Percentiles rank a stretch among this genome's conserved stretches.
phyloP scores from a whole-genome alignment of 2,888 invertebrate species.

The Clepsis dumicolana region DNA sequence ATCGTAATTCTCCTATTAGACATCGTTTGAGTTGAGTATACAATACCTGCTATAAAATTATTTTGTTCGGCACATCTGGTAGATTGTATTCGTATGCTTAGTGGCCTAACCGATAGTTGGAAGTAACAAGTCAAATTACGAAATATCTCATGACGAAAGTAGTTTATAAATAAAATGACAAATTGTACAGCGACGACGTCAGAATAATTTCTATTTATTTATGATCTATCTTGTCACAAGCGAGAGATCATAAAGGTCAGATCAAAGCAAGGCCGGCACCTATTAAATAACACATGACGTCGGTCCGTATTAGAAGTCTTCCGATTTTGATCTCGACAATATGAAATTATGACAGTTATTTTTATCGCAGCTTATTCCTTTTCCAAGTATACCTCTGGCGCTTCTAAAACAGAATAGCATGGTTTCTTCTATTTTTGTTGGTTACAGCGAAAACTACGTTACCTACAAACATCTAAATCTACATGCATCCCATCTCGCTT shows the following conservation, averaged over 20 bases:
- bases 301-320: slow-evolving; percentile 1
- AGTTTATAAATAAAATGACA: slow-evolving; percentile 24
- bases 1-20: slow-evolving; percentile 5
- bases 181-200: slow-evolving; percentile 16
- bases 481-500: not conserved
- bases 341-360: not conserved
- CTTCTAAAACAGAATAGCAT: not conserved
- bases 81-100: not conserved
- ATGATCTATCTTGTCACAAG: slow-evolving; percentile 32
- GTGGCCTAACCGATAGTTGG: not conserved
- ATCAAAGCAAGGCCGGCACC: slow-evolving; percentile 39
- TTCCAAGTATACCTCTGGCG: not conserved
- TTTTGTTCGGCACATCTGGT: not conserved
- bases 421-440: not conserved
- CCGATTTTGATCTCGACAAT: slow-evolving; percentile 8
- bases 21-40: not conserved
- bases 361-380: not conserved
- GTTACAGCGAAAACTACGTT: not conserved
- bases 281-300: slow-evolving; percentile 30
- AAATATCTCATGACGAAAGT: not conserved
- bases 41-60: not conserved
- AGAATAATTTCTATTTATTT: slow-evolving; percentile 36
- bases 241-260: slow-evolving; percentile 29
- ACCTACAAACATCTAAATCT: not conserved
- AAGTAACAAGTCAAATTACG: not conserved